Base-by-base conservation (phyloP, 2,888 invertebrate species). In the Spatulosminthurus flaviceps region DNA sequence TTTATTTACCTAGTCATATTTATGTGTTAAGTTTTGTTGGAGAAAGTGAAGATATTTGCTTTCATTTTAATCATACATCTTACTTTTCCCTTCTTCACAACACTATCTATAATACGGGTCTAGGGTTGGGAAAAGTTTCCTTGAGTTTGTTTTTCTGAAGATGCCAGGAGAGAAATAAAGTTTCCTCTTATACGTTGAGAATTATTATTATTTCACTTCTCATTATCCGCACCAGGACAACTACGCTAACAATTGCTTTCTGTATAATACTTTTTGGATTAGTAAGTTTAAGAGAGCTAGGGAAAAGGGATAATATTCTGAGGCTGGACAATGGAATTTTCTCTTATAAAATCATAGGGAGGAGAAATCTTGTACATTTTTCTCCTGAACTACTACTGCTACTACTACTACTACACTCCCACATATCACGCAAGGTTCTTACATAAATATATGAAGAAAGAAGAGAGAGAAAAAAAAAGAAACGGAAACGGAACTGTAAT, bases 401-500 rank as follows among this genome's bases (percentile, higher is more conserved):
- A n/a, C n/a, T n/a, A n/a, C n/a, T n/a, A n/a, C n/a, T n/a, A n/a
- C n/a, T n/a, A n/a, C n/a, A n/a, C n/a, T n/a, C n/a, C n/a, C n/a
- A 41, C 13, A 13, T 41, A 7, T 41, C 41, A 41, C 41, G 41
- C 41, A 13, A 41, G 7, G 41, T 13, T n/a, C n/a, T n/a, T n/a
- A n/a, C n/a, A n/a, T n/a, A n/a, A n/a, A n/a, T n/a, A n/a, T n/a
- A n/a, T n/a, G n/a, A n/a, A n/a, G n/a, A n/a, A n/a, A n/a, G n/a
- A n/a, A n/a, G n/a, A n/a, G n/a, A n/a, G n/a, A 41, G 41, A 13
- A 41, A 41, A 41, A 51, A 51, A 51, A 51, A 51, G 51, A n/a
- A 51, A 51, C 51, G 51, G 51, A 51, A 51, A 51, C 51, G 51
- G 51, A 51, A 51, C 51, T 51, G 51, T 51, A 51, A 51, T 51